phyloP scores from a whole-genome alignment of 2,797 vertebrate species.

The Kryptolebias ocellatus region DNA sequence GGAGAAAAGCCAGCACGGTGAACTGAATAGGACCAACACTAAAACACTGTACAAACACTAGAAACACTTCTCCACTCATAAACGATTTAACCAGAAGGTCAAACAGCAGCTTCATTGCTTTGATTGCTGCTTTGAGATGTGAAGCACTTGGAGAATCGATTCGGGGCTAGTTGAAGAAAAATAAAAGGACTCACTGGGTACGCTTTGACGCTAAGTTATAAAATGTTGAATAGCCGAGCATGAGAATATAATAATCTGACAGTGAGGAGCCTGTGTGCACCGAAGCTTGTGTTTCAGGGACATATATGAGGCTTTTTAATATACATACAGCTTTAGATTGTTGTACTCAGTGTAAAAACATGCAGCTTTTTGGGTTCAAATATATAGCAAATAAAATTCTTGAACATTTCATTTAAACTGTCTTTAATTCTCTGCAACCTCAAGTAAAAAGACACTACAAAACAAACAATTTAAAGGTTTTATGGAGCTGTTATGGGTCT shows the following conservation, averaged over 20 bases:
- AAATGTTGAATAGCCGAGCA: constrained; percentile 39
- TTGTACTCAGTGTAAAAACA: background rate
- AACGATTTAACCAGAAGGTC: constrained; percentile 37
- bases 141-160: constrained; percentile 48
- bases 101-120: constrained; percentile 37
- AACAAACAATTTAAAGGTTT: background rate
- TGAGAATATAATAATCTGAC: constrained; percentile 31
- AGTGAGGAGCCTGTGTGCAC: background rate
- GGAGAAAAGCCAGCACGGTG: constrained; percentile 38
- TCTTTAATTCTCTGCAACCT: too few relatives aligned
- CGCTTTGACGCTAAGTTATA: constrained; percentile 27
- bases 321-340: constrained; percentile 9
- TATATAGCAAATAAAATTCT: background rate
- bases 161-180: constrained; percentile 41
- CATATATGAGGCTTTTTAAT: constrained; percentile 7
- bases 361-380: background rate
- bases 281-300: constrained; percentile 18
- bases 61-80: constrained; percentile 33
- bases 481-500: background rate
- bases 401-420: background rate
- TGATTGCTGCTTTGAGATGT: constrained; percentile 12
- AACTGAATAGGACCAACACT: constrained; percentile 24
- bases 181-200: constrained; percentile 15
- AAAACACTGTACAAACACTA: constrained; percentile 21
- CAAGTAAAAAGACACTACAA: background rate